Evolutionary conservation across 2,113 vertebrate species (phyloP), one percentile per base, ranked within the genome.

Genomic region (Polypterus senegalus): DNA sequence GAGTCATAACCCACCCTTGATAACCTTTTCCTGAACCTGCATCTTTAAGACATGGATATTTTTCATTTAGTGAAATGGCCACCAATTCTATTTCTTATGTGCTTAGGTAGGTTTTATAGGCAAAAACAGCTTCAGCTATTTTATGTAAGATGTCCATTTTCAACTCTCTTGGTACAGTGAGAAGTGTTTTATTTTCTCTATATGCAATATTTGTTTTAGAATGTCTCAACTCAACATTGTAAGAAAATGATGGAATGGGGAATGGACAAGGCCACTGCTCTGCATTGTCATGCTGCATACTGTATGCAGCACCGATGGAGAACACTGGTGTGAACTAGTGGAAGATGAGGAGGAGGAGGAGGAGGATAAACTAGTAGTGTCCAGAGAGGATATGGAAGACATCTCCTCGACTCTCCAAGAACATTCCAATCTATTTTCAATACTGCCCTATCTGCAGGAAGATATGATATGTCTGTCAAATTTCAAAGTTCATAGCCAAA

Each of bases 1-100:
- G 47, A 46, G 58, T 69, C 45, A 49, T 58, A 46, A 44, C 46
- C 63, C 63, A 67, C 46, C 63, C 58, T 51, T 63, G 63, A 60
- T 46, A 67, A 48, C 58, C 67, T 44, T 61, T 57, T 0, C 45
- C 27, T 45, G 62, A 69, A 6, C 60, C 65, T n/a, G 57, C 57
- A 46, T 63, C 60, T 49, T 52, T 67, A 11, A 72, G 58, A 63
- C 67, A 69, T 48, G 65, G 58, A 57, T 72, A 58, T 47, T 69
- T 69, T 49, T 6, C 45, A 27, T 65, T 52, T 9, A 72, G 63
- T 46, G 61, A 59, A 65, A 54, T 53, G 5, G 70, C 68, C 47
- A 66, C 61, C 58, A 6, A 62, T 59, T 69, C 62, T 62, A 58
- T 66, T 7, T 65, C 55, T 5, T 64, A 48, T 48, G 59, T 57